These are phyloP conservation scores for Todiramphus saurophagus DNA, from an alignment of 2,113 vertebrate species.

Conservation along the genomic window DNA sequence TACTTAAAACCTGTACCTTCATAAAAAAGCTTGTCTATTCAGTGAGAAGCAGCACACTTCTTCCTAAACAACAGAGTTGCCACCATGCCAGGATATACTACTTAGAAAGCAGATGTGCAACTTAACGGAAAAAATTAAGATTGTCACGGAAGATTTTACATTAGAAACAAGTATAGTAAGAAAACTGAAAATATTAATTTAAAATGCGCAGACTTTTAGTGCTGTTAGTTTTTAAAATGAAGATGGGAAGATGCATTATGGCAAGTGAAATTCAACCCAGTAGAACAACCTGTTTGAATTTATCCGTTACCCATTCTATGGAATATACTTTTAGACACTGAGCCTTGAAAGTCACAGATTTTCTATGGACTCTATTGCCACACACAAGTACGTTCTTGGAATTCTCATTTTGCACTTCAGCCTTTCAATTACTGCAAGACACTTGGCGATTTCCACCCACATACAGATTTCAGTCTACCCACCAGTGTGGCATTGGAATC, in stretches of 20 bases:
- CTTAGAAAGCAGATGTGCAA: neutral
- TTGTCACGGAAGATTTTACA: neutral
- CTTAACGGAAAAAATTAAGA: neutral
- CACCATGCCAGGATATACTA: neutral
- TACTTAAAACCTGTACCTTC: neutral
- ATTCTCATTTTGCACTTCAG: neutral
- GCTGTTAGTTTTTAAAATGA: neutral
- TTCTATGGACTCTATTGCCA: neutral
- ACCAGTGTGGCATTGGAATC: neutral
- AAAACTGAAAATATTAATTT: neutral
- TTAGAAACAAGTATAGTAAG: neutral
- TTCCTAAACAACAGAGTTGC: neutral
- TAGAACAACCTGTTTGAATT: neutral
- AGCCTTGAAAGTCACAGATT: neutral
- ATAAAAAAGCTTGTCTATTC: neutral
- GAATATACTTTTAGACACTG: neutral
- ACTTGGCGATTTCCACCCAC: neutral
- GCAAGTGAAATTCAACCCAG: neutral
- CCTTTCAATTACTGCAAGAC: neutral
- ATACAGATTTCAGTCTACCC: neutral
- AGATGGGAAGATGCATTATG: neutral
- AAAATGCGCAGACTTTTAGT: neutral
- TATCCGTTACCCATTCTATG: neutral
- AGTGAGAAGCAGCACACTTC: neutral
- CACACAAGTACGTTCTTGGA: neutral